phyloP scores from a whole-genome alignment of 2,888 invertebrate genomes.

The Synergus japonicus region DNA sequence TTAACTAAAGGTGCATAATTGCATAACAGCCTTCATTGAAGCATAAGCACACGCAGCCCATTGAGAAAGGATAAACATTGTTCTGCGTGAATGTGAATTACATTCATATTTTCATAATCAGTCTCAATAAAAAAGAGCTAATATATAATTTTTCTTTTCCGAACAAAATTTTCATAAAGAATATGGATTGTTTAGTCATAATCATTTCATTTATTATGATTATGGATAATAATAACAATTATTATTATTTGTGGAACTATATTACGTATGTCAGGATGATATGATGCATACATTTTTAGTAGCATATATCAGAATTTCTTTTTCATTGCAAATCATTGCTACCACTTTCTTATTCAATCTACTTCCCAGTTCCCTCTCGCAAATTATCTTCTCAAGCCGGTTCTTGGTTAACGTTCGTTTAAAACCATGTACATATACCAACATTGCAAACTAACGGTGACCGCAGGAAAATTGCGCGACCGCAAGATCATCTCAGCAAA shows the following conservation, averaged over 20 bases:
- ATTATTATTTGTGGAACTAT: neutral
- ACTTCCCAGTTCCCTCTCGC: slow-evolving; percentile 44
- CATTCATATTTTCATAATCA: neutral
- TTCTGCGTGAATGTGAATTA: neutral
- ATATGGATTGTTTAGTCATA: no score
- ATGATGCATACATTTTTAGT: neutral
- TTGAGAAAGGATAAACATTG: slow-evolving; percentile 22
- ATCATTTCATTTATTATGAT: no score
- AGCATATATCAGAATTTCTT: neutral
- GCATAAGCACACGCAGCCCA: slow-evolving; percentile 3
- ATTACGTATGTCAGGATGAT: neutral
- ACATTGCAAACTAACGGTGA: slow-evolving; percentile 51
- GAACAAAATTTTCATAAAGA: neutral
- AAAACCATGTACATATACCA: slow-evolving; percentile 48
- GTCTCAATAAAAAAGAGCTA: neutral
- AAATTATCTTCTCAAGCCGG: slow-evolving; percentile 51
- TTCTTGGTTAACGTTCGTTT: slow-evolving; percentile 50
- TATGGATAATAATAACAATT: no score
- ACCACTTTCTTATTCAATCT: slow-evolving; percentile 34
- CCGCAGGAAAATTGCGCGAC: slow-evolving; percentile 34
- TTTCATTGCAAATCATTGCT: slow-evolving; percentile 16
- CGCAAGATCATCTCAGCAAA: slow-evolving; percentile 32
- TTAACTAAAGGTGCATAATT: slow-evolving; percentile 25
- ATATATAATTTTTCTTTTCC: neutral
- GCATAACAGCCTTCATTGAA: neutral